A percentile compares a stretch with the other conserved stretches of the same genome.
Conservation (phyloP, 2,113 vertebrate genomes). For the Alethe diademata region DNA sequence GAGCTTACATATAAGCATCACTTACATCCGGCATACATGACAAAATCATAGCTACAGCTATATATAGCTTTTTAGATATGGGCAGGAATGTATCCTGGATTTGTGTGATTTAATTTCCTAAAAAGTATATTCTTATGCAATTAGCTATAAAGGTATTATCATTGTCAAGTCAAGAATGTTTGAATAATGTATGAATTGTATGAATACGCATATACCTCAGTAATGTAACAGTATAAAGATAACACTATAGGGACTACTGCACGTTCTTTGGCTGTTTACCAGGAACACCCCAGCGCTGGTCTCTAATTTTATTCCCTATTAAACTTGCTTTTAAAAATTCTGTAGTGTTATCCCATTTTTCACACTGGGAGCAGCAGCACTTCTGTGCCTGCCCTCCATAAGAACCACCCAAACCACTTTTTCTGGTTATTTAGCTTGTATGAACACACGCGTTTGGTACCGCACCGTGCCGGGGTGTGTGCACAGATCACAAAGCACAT, state of each 20-base stretch:
- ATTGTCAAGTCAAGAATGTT: neutral
- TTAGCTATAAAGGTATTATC: neutral
- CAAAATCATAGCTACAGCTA: constrained; percentile 44
- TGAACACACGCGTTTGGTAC: fast-evolving
- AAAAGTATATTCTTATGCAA: neutral
- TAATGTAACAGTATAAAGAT: no score
- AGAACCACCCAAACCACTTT: fast-evolving
- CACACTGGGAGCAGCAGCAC: no score
- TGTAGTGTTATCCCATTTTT: no score
- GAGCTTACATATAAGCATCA: constrained; percentile 62
- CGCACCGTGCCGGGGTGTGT: neutral
- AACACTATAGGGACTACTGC: no score
- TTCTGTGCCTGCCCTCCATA: fast-evolving
- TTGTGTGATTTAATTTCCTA: neutral
- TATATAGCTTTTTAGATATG: neutral
- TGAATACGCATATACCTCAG: no score
- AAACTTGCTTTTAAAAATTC: no score
- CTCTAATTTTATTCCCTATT: no score
- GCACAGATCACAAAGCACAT: neutral
- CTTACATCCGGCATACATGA: constrained; percentile 78
- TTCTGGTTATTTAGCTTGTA: neutral
- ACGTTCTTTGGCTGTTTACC: no score
- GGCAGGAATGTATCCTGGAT: neutral
- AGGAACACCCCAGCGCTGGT: no score
- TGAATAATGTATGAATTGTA: no score